Percentiles rank a stretch among this genome's conserved stretches.
These are phyloP conservation scores for Varecia variegata DNA, from an alignment of 2,797 vertebrate species.

Conservation along the genomic window DNA sequence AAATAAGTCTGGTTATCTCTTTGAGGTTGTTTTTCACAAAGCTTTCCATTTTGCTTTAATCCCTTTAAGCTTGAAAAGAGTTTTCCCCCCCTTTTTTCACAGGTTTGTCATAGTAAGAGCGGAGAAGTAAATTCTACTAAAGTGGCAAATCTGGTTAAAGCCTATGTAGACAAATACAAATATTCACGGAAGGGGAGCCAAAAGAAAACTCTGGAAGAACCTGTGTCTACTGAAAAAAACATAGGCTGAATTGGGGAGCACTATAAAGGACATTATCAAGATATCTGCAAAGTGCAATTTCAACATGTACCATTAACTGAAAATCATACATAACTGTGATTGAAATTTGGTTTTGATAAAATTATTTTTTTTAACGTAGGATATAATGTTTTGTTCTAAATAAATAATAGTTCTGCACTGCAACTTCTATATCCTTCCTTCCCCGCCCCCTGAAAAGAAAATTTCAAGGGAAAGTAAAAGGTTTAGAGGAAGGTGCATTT, in stretches of 20 bases:
- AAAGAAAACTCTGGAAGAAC: conserved; percentile 87
- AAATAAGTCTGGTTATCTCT: background rate
- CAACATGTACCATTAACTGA: conserved; percentile 86
- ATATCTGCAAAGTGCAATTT: conserved; percentile 93
- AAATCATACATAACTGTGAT: conserved; percentile 84
- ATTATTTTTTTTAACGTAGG: conserved; percentile 94
- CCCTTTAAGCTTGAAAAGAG: background rate
- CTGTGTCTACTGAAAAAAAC: conserved; percentile 80
- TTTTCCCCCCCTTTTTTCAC: conserved; percentile 27
- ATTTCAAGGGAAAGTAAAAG: conserved; percentile 77
- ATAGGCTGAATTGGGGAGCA: conserved; percentile 75
- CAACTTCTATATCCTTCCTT: conserved; percentile 92
- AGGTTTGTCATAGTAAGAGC: conserved; percentile 99
- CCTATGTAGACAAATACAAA: conserved; percentile 98
- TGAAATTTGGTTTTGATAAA: conserved; percentile 93
- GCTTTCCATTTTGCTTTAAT: conserved; percentile 35
- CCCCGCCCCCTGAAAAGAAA: conserved; percentile 80
- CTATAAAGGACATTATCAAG: conserved; percentile 66
- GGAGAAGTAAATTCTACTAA: conserved; percentile 97
- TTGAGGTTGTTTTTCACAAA: conserved; percentile 15
- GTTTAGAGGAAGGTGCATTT: conserved; percentile 80
- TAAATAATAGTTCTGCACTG: conserved; percentile 90
- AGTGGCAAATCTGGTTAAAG: conserved; percentile 97
- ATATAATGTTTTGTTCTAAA: conserved; percentile 96
- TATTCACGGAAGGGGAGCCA: conserved; percentile 88